phyloP scores from a whole-genome alignment of 2,113 vertebrate genomes.

The Motacilla tschutschensis region DNA sequence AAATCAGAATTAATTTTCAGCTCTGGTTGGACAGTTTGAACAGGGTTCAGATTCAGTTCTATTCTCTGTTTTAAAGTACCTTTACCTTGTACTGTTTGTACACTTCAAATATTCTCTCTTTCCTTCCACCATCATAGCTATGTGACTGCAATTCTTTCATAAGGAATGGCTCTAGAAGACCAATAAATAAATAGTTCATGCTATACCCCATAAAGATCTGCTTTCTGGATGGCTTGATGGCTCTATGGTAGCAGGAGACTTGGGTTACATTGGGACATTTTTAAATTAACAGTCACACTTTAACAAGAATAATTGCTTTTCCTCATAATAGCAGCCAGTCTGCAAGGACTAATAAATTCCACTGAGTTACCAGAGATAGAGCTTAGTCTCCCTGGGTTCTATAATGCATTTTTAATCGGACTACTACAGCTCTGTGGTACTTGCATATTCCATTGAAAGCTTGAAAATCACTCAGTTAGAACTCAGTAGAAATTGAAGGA shows the following conservation, averaged over 20 bases:
- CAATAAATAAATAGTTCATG: background rate
- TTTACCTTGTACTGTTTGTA: background rate
- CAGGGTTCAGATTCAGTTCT: background rate
- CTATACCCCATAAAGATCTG: background rate
- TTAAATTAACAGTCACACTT: constrained; percentile 13
- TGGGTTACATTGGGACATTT: background rate
- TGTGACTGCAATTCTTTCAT: background rate
- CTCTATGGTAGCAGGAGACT: background rate
- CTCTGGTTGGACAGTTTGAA: background rate
- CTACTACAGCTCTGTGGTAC: background rate
- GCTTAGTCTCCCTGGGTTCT: background rate
- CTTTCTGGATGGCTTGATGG: background rate
- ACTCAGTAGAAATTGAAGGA: background rate
- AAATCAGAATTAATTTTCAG: constrained; percentile 15
- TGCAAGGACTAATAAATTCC: constrained; percentile 30
- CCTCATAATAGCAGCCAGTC: background rate
- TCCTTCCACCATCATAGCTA: background rate
- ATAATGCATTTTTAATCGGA: background rate
- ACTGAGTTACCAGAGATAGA: background rate
- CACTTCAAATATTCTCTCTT: background rate
- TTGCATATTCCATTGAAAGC: background rate
- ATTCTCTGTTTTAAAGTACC: background rate
- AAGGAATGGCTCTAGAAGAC: background rate
- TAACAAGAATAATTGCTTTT: constrained; percentile 14
- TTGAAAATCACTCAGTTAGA: constrained; percentile 12